These are phyloP conservation scores for Cantharis lateralis DNA, from an alignment of 2,888 invertebrate genomes.

Conservation along the genomic window DNA sequence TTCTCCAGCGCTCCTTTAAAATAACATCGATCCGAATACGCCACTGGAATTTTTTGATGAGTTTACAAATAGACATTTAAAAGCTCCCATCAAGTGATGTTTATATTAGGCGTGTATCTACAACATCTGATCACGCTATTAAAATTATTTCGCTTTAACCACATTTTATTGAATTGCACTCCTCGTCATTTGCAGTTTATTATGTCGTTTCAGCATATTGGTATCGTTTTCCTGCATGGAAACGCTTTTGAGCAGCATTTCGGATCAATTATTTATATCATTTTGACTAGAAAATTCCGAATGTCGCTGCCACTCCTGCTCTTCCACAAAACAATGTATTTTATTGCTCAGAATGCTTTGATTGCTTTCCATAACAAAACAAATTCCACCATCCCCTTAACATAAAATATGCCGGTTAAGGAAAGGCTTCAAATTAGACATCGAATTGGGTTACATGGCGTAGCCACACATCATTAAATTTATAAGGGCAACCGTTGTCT, in stretches of 20 bases:
- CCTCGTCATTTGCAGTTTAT: neutral
- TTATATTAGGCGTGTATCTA: neutral
- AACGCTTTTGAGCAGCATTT: neutral
- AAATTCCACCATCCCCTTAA: neutral
- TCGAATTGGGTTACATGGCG: neutral
- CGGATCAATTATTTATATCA: neutral
- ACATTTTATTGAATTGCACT: neutral
- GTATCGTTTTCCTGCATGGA: neutral
- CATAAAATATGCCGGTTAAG: too few species aligned
- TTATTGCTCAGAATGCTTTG: neutral
- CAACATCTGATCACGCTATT: neutral
- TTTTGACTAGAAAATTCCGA: neutral
- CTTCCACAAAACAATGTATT: neutral
- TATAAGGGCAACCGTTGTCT: neutral
- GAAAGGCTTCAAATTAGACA: neutral
- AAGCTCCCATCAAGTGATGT: neutral
- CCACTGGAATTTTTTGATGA: constrained; percentile 11
- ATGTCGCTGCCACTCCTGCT: neutral
- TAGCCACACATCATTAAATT: neutral
- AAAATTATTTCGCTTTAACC: neutral
- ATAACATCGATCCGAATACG: constrained; percentile 8
- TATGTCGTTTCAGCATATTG: neutral
- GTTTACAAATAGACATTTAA: constrained; percentile 13
- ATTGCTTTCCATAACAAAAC: neutral
- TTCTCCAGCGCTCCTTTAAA: constrained; percentile 16